Percentiles rank a stretch among this genome's conserved stretches.
phyloP scores from a whole-genome alignment of 2,113 vertebrate species.

The Columba janthina region DNA sequence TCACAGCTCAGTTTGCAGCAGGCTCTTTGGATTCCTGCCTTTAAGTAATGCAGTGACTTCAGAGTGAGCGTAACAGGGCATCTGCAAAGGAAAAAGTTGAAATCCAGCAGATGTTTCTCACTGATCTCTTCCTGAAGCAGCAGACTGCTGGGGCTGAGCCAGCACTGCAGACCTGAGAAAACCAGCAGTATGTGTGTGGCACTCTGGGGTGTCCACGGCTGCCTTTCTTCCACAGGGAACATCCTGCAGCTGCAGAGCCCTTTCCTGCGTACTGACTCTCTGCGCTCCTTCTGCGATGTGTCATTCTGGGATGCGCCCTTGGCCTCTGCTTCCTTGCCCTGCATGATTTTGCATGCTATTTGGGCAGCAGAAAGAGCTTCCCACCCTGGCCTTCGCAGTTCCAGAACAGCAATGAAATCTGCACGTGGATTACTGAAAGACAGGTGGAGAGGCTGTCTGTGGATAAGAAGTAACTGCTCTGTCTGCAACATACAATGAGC shows the following conservation, averaged over 20 bases:
- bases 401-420: neutral
- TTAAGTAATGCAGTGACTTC: neutral
- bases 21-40: conserved; percentile 23
- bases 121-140: neutral
- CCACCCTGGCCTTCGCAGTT: neutral
- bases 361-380: neutral
- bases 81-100: neutral
- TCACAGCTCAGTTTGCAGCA: neutral
- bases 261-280: neutral
- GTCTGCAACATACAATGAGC: neutral
- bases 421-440: neutral
- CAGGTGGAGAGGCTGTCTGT: neutral
- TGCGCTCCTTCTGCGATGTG: neutral
- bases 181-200: neutral
- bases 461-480: neutral
- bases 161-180: conserved; percentile 3
- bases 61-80: neutral
- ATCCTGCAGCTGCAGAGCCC: neutral
- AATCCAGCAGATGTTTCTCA: neutral
- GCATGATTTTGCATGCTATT: neutral
- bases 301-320: neutral
- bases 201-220: neutral
- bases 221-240: neutral
- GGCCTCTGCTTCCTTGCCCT: neutral
- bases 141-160: neutral